Evolutionary conservation across 2,797 vertebrate species (phyloP), one percentile per base, ranked within the genome.

Genomic region (Labroides dimidiatus): DNA sequence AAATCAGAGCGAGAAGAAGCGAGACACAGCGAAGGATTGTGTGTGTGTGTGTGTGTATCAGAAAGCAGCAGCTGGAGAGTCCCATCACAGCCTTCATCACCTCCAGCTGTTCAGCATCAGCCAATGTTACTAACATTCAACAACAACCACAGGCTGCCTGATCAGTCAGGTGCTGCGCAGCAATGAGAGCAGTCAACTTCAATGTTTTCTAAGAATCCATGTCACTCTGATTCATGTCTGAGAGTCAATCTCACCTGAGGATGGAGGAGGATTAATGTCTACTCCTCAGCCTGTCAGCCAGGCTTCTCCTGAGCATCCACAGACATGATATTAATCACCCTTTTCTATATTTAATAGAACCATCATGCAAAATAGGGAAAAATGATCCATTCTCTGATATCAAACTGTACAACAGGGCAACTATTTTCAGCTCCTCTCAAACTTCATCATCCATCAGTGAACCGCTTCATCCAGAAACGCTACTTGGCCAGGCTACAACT

Each of bases 41-140:
- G n/a, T n/a, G n/a, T n/a, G 66, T 75, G 77, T 62, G 65, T 72
- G 62, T 79, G 77, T 66, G 71, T 50, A 48, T 58, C 68, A 57
- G 77, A 21, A 48, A 67, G 68, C 42, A 75, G 63, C 82, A 87
- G 84, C 84, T 87, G 83, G 65, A 39, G 54, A 67, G 70, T 61
- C 69, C 77, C 65, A 69, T 58, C 74, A 69, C 63, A 48, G 64
- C 64, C 69, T 64, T 87, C 79, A 69, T 87, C 79, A 69, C 85
- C 84, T 80, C 72, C 83, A 90, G 88, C 89, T 85, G 86, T 52
- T 83, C 66, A 74, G 61, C 71, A 63, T 75, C 74, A 57, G 44
- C 11, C 68, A 54, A 39, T 11, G 75, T 62, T 79, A 73, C 74
- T 52, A 54, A 61, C 48, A 60, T 17, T 12, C 11, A 58, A 49